Evolutionary conservation across 2,797 vertebrate species (phyloP), one percentile per base, ranked within the genome.

Genomic region (Australoheros facetus): DNA sequence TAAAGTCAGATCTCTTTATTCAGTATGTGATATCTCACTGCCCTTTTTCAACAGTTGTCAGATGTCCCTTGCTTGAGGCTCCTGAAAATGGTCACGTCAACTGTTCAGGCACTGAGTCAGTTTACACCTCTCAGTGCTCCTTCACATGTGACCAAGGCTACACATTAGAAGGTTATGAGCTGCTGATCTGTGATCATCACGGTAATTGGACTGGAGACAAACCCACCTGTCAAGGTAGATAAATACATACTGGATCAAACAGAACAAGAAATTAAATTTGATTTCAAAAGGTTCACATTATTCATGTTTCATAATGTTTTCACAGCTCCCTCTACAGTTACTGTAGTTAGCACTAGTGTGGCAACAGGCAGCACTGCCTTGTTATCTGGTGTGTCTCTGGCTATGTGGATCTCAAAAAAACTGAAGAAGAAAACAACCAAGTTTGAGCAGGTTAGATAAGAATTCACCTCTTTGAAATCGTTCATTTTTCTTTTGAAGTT

Each of bases 211-310:
- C 94, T 0, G 91, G 66, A 86, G 66, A 91, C 12, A 79, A 54
- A 21, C 95, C 96, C 0, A 83, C 75, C 19, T 97, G 96, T 69
- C 62, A 88, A 92, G 94, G 95, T 96, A 93, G 83, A 78, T 51
- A 7, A 77, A 60, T 19, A 34, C 2, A 8, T 7, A 19, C 26
- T 28, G 9, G 1, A 0, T 14, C 1, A 37, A 28, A 45, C 37
- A 0, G 3, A 1, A 6, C 8, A 28, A 10, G 2, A 53, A 34
- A 16, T 30, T 21, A 26, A 6, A 5, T n/a, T 17, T 58, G 2
- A 7, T 10, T 59, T 45, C 21, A n/a, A 54, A n/a, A 0, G 2
- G 3, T 21, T 5, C 19, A 30, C 30, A 66, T 53, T 9, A 77
- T 32, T 79, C 2, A 77, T 2, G 4, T 64, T 23, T 76, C 2